These are phyloP conservation scores for Pachyrhynchus sulphureomaculatus DNA, from an alignment of 1,140 invertebrate species.

Conservation along the genomic window DNA sequence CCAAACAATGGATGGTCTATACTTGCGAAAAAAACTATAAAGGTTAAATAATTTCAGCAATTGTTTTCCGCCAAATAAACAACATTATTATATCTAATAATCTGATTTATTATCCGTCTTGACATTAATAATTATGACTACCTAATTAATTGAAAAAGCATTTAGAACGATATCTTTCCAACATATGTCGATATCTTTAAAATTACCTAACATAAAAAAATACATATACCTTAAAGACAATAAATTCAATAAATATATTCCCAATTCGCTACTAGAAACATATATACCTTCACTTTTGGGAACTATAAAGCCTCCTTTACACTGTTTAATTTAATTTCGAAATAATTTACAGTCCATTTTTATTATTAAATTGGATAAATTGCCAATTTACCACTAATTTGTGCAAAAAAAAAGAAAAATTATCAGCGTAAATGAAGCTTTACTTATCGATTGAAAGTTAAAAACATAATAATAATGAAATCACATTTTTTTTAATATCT, in stretches of 20 bases:
- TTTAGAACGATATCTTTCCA: slow-evolving; percentile 34
- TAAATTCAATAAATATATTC: slow-evolving; percentile 9
- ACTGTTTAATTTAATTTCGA: neutral
- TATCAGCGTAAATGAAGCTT: neutral
- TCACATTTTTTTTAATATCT: slow-evolving; percentile 18
- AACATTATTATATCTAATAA: slow-evolving; percentile 13
- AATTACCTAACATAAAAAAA: slow-evolving; percentile 33
- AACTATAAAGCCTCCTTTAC: slow-evolving; percentile 3
- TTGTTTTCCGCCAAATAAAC: too few relatives aligned
- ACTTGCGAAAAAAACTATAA: too few relatives aligned
- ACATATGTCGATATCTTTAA: slow-evolving; percentile 39
- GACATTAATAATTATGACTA: slow-evolving; percentile 21
- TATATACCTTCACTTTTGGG: slow-evolving; percentile 19
- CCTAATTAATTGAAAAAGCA: slow-evolving; percentile 29
- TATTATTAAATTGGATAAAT: too few relatives aligned
- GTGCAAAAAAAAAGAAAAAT: too few relatives aligned
- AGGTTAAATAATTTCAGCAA: too few relatives aligned
- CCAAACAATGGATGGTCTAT: too few relatives aligned
- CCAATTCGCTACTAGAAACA: slow-evolving; percentile 20
- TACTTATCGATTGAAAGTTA: neutral
- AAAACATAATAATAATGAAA: slow-evolving; percentile 15
- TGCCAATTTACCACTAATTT: too few relatives aligned
- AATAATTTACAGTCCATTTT: neutral
- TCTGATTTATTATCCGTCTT: slow-evolving; percentile 9
- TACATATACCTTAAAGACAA: slow-evolving; percentile 25